These are phyloP conservation scores for Resseliella maxima DNA, from an alignment of 2,888 invertebrate genomes.

Conservation along the genomic window DNA sequence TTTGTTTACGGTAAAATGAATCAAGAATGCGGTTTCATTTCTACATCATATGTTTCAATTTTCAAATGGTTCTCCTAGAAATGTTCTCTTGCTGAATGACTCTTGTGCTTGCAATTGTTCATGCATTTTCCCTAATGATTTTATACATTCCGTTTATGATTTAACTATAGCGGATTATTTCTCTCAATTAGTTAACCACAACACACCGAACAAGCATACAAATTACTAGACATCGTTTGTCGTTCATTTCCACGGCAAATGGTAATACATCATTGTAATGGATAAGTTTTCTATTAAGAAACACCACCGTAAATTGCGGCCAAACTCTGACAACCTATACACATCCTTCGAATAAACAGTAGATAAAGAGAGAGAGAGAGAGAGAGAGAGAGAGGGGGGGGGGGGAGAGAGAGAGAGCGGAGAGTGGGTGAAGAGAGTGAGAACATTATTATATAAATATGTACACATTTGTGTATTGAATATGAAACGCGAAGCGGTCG, in stretches of 20 bases:
- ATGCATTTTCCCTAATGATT: conserved; percentile 17
- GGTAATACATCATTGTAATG: neutral
- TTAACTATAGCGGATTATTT: neutral
- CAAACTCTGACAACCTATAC: neutral
- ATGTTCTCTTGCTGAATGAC: neutral
- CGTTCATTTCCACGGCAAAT: neutral
- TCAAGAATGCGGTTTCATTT: neutral
- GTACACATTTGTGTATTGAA: too few species aligned
- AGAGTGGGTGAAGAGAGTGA: too few species aligned
- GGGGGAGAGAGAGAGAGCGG: too few species aligned
- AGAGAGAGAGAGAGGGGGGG: neutral
- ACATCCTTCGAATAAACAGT: neutral
- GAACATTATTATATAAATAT: too few species aligned
- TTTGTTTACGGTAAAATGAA: conserved; percentile 21
- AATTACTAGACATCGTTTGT: neutral
- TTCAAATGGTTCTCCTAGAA: neutral
- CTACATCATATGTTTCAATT: neutral
- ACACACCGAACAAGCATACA: conserved; percentile 37
- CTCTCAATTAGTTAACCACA: conserved; percentile 48
- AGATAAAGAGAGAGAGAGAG: neutral
- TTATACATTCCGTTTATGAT: neutral
- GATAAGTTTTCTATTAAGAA: conserved; percentile 27
- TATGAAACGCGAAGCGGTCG: too few species aligned
- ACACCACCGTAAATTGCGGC: neutral
- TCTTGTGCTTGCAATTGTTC: too few species aligned